Conservation (phyloP, 2,113 vertebrate species). For the Jacana jacana region DNA sequence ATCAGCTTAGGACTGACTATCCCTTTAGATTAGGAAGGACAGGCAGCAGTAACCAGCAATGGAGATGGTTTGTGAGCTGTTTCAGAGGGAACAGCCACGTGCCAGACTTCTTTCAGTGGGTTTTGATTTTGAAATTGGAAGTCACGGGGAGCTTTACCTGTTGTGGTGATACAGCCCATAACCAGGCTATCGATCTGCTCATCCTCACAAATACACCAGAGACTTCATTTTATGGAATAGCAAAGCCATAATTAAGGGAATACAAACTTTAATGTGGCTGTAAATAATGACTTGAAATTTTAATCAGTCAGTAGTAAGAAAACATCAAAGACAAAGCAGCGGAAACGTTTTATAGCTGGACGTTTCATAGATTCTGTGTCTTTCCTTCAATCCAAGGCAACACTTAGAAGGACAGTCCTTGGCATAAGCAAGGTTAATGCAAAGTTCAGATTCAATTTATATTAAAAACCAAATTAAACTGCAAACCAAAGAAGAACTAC, state of each 20-base stretch:
- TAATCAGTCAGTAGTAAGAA: neutral
- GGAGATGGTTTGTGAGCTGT: neutral
- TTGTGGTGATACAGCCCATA: neutral
- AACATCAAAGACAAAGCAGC: neutral
- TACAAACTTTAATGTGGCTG: neutral
- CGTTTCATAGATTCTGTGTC: neutral
- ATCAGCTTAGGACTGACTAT: neutral
- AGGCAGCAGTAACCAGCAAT: neutral
- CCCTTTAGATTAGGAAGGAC: neutral
- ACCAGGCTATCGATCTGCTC: neutral
- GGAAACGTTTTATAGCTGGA: neutral
- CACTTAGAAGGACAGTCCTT: neutral
- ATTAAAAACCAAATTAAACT: neutral
- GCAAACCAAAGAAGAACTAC: neutral
- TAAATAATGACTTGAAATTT: neutral
- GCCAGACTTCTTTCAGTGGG: slow-evolving; percentile 1
- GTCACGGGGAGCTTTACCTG: neutral
- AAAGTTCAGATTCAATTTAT: neutral
- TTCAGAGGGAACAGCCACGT: neutral
- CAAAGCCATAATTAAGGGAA: neutral
- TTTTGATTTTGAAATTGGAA: neutral
- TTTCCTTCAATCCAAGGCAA: neutral
- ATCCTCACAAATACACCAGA: rapidly evolving
- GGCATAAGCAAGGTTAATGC: neutral
- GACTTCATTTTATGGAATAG: neutral